Evolutionary conservation across 64 coral and sea anemone genomes (phyloP), one percentile per base, ranked within the genome.

Genomic region (Actinia equina): DNA sequence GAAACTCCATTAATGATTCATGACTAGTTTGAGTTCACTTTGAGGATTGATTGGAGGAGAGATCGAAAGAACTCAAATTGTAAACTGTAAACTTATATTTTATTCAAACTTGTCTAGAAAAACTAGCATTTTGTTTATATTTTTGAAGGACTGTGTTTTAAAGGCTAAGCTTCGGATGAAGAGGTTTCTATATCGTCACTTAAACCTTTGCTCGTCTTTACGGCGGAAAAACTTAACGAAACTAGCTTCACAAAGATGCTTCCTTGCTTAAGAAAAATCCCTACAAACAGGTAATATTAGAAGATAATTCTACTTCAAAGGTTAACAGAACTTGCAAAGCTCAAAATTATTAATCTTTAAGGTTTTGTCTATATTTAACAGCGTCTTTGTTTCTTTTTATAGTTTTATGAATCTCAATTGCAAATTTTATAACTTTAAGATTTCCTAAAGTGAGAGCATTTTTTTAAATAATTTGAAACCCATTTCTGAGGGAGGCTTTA

Each of bases 11-110:
- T 77, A 77, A 79, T 79, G 44, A 79, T 41, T 79, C 17, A 43
- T 8, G 71, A 42, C 27, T 0, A 77, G n/a, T 6, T 77, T 77
- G 2, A 60, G 71, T 77, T 77, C 71, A 77, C 71, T 23, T 43
- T 3, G 77, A 43, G 44, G 77, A 74, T 11, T 41, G 37, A 79
- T 79, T 79, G 77, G 77, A 79, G 6, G 26, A 79, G 44, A 79
- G 77, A 43, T 20, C 15, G 37, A 79, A 79, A 44, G 27, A 79
- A 16, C 77, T 41, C 44, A 2, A 79, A 79, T 4, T 44, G 5
- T 79, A 79, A 79, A 79, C 77, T 44, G n/a, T 79, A 17, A 79
- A 79, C 77, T 79, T 43, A 79, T 79, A 18, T 79, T 79, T 79
- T 79, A 79, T 79, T 79, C 14, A 79, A 79, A 17, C 77, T 79